A percentile compares a stretch with the other conserved stretches of the same genome.
Conservation (phyloP, 2,888 invertebrate genomes). For the Pardosa pseudoannulata region DNA sequence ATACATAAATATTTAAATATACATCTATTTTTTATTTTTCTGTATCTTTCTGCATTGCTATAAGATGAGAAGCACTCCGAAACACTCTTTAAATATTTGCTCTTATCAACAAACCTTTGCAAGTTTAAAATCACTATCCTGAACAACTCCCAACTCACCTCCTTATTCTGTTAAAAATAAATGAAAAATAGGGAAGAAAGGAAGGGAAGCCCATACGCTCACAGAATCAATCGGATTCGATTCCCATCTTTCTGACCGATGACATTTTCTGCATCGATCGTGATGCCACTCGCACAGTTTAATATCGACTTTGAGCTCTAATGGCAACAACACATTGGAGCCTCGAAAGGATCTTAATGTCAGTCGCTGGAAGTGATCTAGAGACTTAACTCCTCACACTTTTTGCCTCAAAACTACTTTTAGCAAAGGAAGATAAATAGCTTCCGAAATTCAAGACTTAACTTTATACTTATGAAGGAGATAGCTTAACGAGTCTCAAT, state of each 20-base stretch:
- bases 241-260: slow-evolving; percentile 26
- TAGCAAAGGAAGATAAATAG: neutral
- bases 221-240: slow-evolving; percentile 7
- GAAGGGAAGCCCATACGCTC: slow-evolving; percentile 2
- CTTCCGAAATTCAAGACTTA: neutral
- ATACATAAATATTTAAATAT: no score
- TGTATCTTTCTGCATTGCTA: no score
- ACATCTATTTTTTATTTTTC: no score
- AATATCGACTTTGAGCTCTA: slow-evolving; percentile 5
- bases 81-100: neutral
- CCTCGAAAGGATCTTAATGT: neutral
- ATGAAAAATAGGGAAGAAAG: neutral
- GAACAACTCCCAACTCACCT: neutral
- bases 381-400: neutral
- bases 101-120: neutral
- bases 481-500: no score
- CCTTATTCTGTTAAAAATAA: neutral
- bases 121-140: neutral
- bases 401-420: neutral
- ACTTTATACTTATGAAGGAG: no score
- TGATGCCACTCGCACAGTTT: slow-evolving; percentile 8
- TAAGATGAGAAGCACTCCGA: no score
- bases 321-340: neutral
- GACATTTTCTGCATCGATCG: slow-evolving; percentile 23
- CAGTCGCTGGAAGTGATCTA: neutral